These are phyloP conservation scores for Chrysomela aeneicollis DNA, from an alignment of 2,888 invertebrate species.

Conservation along the genomic window DNA sequence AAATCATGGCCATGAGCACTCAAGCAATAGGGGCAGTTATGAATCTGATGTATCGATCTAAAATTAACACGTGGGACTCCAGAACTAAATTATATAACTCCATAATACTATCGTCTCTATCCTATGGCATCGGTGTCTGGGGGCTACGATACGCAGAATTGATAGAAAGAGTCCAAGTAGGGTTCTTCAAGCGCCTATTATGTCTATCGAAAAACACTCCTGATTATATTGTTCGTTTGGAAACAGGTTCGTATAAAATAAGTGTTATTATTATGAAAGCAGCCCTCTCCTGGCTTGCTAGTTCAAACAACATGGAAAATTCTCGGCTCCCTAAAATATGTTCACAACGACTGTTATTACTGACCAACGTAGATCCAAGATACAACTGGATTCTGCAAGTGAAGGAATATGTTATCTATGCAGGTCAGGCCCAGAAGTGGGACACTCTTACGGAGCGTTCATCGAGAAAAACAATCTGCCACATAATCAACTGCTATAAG, in stretches of 20 bases:
- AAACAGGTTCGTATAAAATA: not conserved
- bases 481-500: too few relatives aligned
- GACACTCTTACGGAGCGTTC: too few relatives aligned
- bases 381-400: slow-evolving; percentile 7
- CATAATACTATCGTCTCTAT: slow-evolving; percentile 9
- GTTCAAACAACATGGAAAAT: slow-evolving; percentile 6
- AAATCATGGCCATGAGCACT: not conserved
- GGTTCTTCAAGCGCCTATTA: slow-evolving; percentile 7
- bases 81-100: slow-evolving; percentile 1
- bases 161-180: slow-evolving; percentile 10
- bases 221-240: not conserved
- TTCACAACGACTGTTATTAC: not conserved
- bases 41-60: not conserved
- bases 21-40: not conserved
- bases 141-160: slow-evolving; percentile 3
- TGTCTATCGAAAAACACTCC: not conserved
- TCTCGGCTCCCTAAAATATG: not conserved
- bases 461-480: too few relatives aligned
- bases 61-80: not conserved
- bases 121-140: too few relatives aligned
- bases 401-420: too few relatives aligned
- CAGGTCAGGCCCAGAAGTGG: too few relatives aligned
- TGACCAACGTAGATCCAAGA: not conserved
- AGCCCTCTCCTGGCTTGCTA: not conserved
- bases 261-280: slow-evolving; percentile 3